phyloP scores from a whole-genome alignment of 2,888 invertebrate species.

The Hemistola chrysoprasaria region DNA sequence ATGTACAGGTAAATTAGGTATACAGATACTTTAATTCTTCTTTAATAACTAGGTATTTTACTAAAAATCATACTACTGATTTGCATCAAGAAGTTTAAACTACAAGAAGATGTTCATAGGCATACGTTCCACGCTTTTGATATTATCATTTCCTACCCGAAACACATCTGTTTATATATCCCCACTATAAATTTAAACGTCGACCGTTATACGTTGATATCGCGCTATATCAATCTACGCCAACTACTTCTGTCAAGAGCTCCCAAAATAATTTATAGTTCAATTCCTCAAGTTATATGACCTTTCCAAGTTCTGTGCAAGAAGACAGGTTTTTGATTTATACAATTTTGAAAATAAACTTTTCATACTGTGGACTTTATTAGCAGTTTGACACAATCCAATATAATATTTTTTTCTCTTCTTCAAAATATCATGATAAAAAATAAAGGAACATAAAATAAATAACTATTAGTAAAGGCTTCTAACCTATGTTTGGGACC shows the following conservation, averaged over 20 bases:
- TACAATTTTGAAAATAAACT: neutral
- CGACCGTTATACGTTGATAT: slow-evolving; percentile 54
- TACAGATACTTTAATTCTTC: too few species aligned
- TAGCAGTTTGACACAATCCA: too few species aligned
- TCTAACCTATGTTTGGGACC: too few species aligned
- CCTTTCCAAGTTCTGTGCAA: slow-evolving; percentile 24
- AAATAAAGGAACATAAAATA: too few species aligned
- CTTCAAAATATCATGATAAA: too few species aligned
- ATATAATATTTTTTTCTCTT: too few species aligned
- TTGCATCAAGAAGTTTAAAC: too few species aligned
- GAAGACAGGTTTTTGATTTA: slow-evolving; percentile 6
- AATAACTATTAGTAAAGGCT: too few species aligned
- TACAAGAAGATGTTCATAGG: neutral
- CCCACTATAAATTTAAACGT: slow-evolving; percentile 54
- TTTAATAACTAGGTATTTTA: too few species aligned
- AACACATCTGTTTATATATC: slow-evolving; percentile 42
- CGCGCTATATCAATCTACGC: slow-evolving; percentile 66
- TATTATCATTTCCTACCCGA: slow-evolving; percentile 23
- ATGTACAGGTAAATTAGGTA: too few species aligned
- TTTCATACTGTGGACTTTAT: neutral
- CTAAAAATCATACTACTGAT: too few species aligned
- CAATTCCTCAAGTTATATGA: slow-evolving; percentile 50
- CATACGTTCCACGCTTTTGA: slow-evolving; percentile 23
- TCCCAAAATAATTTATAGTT: slow-evolving; percentile 56
- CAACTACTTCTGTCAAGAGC: slow-evolving; percentile 61